Conservation (phyloP, 2,797 vertebrate species). For the Mico argentatus region DNA sequence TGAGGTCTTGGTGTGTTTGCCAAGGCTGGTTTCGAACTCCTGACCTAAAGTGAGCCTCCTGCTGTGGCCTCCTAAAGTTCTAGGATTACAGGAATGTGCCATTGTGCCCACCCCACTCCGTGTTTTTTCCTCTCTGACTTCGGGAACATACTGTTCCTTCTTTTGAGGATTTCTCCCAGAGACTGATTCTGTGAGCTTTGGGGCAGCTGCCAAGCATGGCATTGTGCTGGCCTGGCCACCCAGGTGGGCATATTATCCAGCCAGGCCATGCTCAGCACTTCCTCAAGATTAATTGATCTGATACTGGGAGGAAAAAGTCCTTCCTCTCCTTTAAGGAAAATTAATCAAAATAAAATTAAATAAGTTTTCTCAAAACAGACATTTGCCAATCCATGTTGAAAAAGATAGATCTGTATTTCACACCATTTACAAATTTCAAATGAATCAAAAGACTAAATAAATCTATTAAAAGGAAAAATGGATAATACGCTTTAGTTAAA, state of each 20-base stretch:
- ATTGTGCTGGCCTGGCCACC: neutral
- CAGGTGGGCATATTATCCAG: neutral
- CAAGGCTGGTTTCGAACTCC: too few species aligned
- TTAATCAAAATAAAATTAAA: neutral
- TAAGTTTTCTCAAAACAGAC: neutral
- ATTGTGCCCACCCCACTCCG: too few species aligned
- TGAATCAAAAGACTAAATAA: neutral
- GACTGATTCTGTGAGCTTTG: neutral
- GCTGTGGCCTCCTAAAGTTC: too few species aligned
- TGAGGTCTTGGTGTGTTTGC: too few species aligned
- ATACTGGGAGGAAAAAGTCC: neutral
- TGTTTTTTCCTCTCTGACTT: neutral
- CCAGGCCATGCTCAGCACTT: neutral
- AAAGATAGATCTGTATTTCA: neutral
- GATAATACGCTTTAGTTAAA: neutral
- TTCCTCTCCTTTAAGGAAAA: neutral
- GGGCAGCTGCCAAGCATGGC: neutral
- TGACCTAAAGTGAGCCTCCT: too few species aligned
- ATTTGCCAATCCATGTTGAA: neutral
- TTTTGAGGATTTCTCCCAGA: neutral
- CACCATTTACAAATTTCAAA: neutral
- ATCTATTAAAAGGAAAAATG: neutral
- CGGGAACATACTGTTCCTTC: neutral
- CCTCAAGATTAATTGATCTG: neutral
- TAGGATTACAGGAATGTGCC: too few species aligned